Conservation (phyloP, 1,140 invertebrate genomes). For the Euura saliciscinereae region DNA sequence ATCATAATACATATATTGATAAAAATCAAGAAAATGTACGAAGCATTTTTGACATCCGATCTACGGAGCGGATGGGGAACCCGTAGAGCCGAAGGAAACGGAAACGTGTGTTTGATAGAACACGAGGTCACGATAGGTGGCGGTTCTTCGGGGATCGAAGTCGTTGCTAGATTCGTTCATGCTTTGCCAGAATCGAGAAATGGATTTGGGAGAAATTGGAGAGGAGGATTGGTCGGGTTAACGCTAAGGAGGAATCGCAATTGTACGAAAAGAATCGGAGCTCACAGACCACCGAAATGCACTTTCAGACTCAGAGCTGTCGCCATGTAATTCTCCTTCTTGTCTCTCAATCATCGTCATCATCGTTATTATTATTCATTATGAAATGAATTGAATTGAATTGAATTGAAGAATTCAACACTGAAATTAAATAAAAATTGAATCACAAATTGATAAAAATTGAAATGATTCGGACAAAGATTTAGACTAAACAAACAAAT, state of each 20-base stretch:
- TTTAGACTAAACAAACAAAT: too few relatives aligned
- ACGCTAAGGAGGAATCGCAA: constrained; percentile 29
- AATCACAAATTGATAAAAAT: too few relatives aligned
- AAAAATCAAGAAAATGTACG: not conserved
- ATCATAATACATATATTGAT: not conserved
- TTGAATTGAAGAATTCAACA: too few relatives aligned
- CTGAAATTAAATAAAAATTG: too few relatives aligned
- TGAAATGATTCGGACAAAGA: too few relatives aligned
- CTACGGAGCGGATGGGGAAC: not conserved
- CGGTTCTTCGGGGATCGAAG: constrained; percentile 31
- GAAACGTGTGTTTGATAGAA: constrained; percentile 36
- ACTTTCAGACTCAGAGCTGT: constrained; percentile 23
- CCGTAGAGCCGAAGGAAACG: not conserved
- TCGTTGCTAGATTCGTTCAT: constrained; percentile 42
- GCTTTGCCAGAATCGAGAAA: constrained; percentile 26
- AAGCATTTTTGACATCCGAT: constrained; percentile 12
- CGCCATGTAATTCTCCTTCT: constrained; percentile 26
- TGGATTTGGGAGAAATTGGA: constrained; percentile 14
- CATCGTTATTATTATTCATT: too few relatives aligned
- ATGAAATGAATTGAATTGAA: too few relatives aligned
- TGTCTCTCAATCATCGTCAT: too few relatives aligned
- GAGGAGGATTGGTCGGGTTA: constrained; percentile 40
- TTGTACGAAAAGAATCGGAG: constrained; percentile 27
- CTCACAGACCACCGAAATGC: constrained; percentile 22
- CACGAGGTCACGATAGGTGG: constrained; percentile 40